Base-by-base conservation (phyloP, 2,113 vertebrate genomes). In the Tragelaphus buxtoni region DNA sequence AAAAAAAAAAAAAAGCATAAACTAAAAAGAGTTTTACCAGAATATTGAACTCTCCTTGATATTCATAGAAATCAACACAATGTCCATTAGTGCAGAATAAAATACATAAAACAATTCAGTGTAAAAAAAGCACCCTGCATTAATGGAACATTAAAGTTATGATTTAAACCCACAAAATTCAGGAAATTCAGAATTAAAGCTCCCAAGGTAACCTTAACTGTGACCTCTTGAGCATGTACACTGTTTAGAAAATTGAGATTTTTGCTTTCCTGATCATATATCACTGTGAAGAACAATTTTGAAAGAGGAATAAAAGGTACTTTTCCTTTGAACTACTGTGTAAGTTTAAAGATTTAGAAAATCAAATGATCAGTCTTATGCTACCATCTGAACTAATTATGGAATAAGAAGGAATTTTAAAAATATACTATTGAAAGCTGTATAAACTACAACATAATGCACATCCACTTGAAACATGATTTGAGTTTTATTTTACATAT, bases 61-160 rank as follows among this genome's bases (percentile, higher is more conserved):
- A 94, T 51, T 96, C 91, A 96, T 45, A 98, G 91, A 97, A 98
- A 97, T 98, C 97, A 97, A 96, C 95, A 97, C 87, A 94, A n/a
- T 97, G 63, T 96, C 95, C 93, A 97, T 97, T 98, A 63, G 16
- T 10, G 84, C 1, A 88, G 61, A 90, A 96, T 79, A 61, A 96
- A 97, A 90, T 91, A 96, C 92, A 97, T 95, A 96, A 97, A 98
- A 90, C 89, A 94, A 93, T 93, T 96, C 93, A 97, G 42, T 95
- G 80, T 82, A 94, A 95, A 94, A 81, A 89, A 89, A 91, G 91
- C 9, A 45, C 65, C 55, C 53, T 95, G 42, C 76, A 79, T 97
- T 97, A 90, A 96, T 95, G 87, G 85, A 95, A 91, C 91, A 90
- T 96, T 95, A 96, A 95, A 39, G 9, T 95, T 97, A 81, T 94